Percentiles rank a stretch among this genome's conserved stretches.
Conservation (phyloP, 2,888 invertebrate species). For the Lepas anatifera region DNA sequence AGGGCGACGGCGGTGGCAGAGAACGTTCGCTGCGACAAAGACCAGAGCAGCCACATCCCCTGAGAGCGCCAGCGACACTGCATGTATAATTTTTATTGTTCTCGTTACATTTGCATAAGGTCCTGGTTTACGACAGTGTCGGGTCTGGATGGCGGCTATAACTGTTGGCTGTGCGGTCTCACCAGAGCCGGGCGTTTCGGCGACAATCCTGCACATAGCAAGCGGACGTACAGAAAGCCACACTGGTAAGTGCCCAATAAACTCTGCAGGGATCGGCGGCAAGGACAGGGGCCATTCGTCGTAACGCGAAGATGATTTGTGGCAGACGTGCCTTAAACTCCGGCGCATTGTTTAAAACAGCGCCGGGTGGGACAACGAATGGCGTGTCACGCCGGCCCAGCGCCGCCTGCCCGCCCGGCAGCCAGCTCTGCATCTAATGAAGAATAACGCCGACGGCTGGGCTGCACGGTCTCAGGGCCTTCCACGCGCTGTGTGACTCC, state of each 20-base stretch:
- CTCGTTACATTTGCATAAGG: slow-evolving; percentile 3
- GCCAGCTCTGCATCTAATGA: neutral
- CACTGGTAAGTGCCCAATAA: neutral
- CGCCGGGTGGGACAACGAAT: neutral
- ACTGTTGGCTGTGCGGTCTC: no score
- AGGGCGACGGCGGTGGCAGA: neutral
- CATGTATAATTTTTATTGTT: neutral
- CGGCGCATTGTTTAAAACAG: slow-evolving; percentile 7
- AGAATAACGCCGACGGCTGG: slow-evolving; percentile 2
- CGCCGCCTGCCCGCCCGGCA: neutral
- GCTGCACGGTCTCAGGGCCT: no score
- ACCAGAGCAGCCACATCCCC: neutral
- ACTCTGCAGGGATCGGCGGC: neutral
- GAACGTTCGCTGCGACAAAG: neutral
- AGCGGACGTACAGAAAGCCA: neutral
- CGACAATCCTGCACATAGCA: neutral
- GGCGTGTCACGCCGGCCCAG: neutral
- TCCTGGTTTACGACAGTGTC: neutral
- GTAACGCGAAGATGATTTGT: neutral
- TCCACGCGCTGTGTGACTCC: no score
- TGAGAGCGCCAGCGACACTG: no score
- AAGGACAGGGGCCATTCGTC: neutral
- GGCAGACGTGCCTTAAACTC: neutral
- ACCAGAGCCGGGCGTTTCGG: no score
- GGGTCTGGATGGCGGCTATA: neutral